phyloP scores from a whole-genome alignment of 1,140 invertebrate species.

The Himalopsyche phryganea region DNA sequence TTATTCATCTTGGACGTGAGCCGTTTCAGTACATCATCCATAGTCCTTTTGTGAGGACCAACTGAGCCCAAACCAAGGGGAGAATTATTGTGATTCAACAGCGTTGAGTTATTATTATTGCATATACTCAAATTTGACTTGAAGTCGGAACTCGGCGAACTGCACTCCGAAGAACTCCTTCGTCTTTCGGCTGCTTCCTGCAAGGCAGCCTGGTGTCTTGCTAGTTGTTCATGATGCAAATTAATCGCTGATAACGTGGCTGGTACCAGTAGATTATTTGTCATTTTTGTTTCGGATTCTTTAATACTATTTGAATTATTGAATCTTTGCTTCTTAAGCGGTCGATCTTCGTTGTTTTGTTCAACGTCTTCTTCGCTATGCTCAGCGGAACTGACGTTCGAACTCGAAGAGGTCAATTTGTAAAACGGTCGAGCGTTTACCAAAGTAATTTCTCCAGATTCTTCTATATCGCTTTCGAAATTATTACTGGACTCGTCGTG shows the following conservation, averaged over 20 bases:
- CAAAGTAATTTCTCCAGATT: constrained; percentile 39
- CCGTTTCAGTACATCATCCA: constrained; percentile 83
- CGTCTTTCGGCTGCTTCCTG: constrained; percentile 41
- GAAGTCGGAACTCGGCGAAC: constrained; percentile 60
- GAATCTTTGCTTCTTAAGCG: constrained; percentile 49
- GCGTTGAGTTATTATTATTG: constrained; percentile 51
- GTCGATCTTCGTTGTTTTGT: constrained; percentile 53
- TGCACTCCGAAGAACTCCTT: constrained; percentile 65
- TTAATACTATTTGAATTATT: constrained; percentile 41
- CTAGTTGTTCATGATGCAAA: constrained; percentile 50
- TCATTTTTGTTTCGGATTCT: constrained; percentile 40
- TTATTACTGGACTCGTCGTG: constrained; percentile 39
- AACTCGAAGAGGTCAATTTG: constrained; percentile 57
- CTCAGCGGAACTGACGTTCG: constrained; percentile 49
- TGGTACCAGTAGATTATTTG: constrained; percentile 53
- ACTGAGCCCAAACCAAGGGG: constrained; percentile 40
- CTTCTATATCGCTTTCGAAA: constrained; percentile 47
- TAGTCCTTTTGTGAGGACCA: constrained; percentile 61
- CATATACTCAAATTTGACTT: constrained; percentile 49
- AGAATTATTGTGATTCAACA: constrained; percentile 50
- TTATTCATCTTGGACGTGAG: constrained; percentile 76
- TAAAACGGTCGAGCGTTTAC: constrained; percentile 38
- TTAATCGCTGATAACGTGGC: constrained; percentile 46
- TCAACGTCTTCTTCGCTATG: constrained; percentile 59
- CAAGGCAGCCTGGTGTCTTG: constrained; percentile 32